Evolutionary conservation across 2,113 vertebrate genomes (phyloP).

Genomic region (Brachionichthys hirsutus): DNA sequence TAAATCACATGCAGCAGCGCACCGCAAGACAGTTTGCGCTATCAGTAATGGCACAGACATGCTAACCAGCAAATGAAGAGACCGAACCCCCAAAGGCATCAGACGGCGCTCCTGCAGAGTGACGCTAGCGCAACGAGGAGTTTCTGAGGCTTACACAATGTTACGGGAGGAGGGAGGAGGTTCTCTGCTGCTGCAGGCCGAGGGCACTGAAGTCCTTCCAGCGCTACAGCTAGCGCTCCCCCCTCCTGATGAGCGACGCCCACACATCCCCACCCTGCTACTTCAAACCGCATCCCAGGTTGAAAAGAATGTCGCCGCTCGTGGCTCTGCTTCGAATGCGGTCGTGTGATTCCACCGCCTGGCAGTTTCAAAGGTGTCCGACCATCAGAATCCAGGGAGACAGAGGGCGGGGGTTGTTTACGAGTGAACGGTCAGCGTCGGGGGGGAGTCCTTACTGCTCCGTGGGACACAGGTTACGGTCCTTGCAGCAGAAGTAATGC

Average conservation of each 20-base stretch:
- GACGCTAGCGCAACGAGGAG: constrained; percentile 23
- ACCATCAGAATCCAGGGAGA: constrained; percentile 5
- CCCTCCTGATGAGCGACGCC: neutral
- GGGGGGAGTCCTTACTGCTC: constrained; percentile 79
- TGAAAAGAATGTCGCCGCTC: neutral
- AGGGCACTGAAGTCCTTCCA: constrained; percentile 10
- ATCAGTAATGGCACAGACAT: constrained; percentile 1
- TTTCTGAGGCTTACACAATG: constrained; percentile 2
- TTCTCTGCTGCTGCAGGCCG: constrained; percentile 3
- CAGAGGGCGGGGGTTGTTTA: neutral
- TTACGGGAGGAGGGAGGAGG: constrained; percentile 6
- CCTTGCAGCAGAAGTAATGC: constrained; percentile 99
- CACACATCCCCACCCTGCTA: constrained; percentile 28
- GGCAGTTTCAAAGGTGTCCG: neutral
- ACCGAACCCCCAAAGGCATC: neutral
- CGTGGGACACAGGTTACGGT: constrained; percentile 81
- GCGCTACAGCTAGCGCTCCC: constrained; percentile 29
- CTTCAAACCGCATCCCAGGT: neutral
- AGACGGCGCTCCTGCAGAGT: constrained; percentile 24
- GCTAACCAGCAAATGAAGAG: constrained; percentile 6
- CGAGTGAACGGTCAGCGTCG: too few species aligned
- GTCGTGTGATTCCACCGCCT: neutral
- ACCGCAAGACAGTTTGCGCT: neutral
- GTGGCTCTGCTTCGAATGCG: constrained; percentile 6
- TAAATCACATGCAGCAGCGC: constrained; percentile 15